Percentiles rank a stretch among this genome's conserved stretches.
Conservation (phyloP, 2,888 invertebrate genomes). For the Cosmia trapezina region DNA sequence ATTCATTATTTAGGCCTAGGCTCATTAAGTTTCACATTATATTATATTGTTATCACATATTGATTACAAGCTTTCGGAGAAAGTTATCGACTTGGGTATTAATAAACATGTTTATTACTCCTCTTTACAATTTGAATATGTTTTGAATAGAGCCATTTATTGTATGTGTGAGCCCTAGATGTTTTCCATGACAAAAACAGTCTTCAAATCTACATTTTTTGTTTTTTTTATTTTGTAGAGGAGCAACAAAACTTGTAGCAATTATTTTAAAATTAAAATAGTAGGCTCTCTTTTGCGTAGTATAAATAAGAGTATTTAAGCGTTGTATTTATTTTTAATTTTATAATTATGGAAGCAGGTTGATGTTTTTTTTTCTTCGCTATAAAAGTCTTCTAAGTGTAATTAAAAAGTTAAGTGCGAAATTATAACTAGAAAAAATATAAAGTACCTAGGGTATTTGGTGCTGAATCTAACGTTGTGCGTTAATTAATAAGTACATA, state of each 20-base stretch:
- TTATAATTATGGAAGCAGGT: constrained; percentile 7
- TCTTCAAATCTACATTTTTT: background rate
- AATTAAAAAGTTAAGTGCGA: constrained; percentile 29
- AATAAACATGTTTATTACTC: constrained; percentile 10
- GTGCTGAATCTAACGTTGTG: constrained; percentile 52
- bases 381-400: background rate
- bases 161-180: background rate
- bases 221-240: background rate
- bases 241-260: constrained; percentile 5
- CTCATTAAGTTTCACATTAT: constrained; percentile 22
- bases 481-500: constrained; percentile 36
- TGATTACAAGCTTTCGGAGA: constrained; percentile 27
- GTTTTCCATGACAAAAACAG: no score
- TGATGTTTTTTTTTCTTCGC: background rate
- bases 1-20: constrained; percentile 26
- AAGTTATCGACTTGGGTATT: background rate
- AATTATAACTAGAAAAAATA: constrained; percentile 24
- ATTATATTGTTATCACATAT: constrained; percentile 26
- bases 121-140: background rate
- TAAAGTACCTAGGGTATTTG: constrained; percentile 30
- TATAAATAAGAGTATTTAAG: constrained; percentile 4
- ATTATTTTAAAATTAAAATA: background rate
- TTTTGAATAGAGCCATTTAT: background rate
- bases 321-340: background rate
- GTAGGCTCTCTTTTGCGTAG: background rate